A percentile compares a stretch with the other conserved stretches of the same genome.
phyloP scores from a whole-genome alignment of 2,113 vertebrate genomes.

The Gavialis gangeticus region DNA sequence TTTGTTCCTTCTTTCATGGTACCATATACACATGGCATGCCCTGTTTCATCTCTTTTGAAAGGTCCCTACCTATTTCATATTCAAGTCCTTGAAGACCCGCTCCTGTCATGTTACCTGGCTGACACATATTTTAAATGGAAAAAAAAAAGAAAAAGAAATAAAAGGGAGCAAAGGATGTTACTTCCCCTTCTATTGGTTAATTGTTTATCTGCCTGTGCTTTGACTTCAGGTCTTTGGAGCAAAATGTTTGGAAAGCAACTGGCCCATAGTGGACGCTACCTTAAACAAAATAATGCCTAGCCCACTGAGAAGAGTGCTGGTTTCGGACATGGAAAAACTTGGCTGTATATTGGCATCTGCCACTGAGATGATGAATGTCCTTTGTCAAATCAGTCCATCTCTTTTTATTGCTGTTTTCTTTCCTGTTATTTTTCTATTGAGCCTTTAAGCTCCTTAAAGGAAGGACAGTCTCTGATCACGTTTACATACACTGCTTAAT shows the following conservation, averaged over 20 bases:
- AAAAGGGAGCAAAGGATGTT: neutral
- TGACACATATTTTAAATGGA: neutral
- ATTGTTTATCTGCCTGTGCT: neutral
- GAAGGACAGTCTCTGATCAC: neutral
- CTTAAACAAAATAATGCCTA: neutral
- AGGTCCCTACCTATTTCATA: neutral
- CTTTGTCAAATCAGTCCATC: neutral
- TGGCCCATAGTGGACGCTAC: neutral
- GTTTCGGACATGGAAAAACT: neutral
- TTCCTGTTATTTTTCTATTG: neutral
- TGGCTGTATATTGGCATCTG: neutral
- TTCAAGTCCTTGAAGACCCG: neutral
- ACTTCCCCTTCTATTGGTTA: neutral
- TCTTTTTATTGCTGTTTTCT: neutral
- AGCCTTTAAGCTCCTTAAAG: neutral
- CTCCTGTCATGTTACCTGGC: neutral
- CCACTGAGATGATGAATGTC: neutral
- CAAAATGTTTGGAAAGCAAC: accelerated
- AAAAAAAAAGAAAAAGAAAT: too few relatives aligned
- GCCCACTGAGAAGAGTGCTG: neutral
- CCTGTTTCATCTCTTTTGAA: neutral
- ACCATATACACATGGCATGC: neutral
- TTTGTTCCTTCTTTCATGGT: neutral
- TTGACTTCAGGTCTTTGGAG: neutral
- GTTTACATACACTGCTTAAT: neutral